Percentiles rank a stretch among this genome's conserved stretches.
Conservation (phyloP, 2,797 vertebrate genomes). For the Holocentrus rufus region DNA sequence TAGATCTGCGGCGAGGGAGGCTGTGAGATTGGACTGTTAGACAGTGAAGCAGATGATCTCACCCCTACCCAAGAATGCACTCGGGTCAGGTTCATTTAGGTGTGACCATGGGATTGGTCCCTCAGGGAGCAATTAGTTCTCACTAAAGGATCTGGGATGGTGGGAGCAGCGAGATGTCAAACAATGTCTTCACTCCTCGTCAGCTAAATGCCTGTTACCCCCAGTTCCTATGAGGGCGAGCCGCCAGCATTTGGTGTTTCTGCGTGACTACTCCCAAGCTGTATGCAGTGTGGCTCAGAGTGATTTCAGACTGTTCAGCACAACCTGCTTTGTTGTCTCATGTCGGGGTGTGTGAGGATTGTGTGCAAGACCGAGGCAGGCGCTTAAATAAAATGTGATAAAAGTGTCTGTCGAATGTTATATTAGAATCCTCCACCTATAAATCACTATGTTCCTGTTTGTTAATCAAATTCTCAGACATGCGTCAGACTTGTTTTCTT, state of each 20-base stretch:
- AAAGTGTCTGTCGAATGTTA: background rate
- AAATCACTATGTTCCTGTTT: constrained; percentile 34
- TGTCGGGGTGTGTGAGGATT: constrained; percentile 16
- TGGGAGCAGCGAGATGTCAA: constrained; percentile 85
- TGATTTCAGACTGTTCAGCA: constrained; percentile 48
- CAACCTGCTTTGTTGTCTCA: constrained; percentile 34
- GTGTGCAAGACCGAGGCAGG: background rate
- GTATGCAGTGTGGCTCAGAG: constrained; percentile 24
- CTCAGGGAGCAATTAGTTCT: constrained; percentile 93
- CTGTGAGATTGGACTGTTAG: constrained; percentile 30
- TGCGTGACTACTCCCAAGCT: constrained; percentile 47
- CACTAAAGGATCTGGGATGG: constrained; percentile 71
- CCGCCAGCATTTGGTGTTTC: constrained; percentile 51
- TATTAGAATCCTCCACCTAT: background rate
- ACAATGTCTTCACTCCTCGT: constrained; percentile 83
- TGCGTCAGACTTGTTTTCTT: constrained; percentile 23
- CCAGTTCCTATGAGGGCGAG: constrained; percentile 45
- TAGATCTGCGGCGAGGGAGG: constrained; percentile 30
- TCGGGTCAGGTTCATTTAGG: constrained; percentile 78
- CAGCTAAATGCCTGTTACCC: constrained; percentile 80
- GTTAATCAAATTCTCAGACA: constrained; percentile 38
- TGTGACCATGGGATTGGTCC: constrained; percentile 87
- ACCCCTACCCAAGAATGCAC: constrained; percentile 72
- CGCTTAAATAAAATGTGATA: constrained; percentile 7
- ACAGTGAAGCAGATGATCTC: constrained; percentile 43